Base-by-base conservation (phyloP, 2,888 invertebrate genomes). In the Gymnocheta viridis region DNA sequence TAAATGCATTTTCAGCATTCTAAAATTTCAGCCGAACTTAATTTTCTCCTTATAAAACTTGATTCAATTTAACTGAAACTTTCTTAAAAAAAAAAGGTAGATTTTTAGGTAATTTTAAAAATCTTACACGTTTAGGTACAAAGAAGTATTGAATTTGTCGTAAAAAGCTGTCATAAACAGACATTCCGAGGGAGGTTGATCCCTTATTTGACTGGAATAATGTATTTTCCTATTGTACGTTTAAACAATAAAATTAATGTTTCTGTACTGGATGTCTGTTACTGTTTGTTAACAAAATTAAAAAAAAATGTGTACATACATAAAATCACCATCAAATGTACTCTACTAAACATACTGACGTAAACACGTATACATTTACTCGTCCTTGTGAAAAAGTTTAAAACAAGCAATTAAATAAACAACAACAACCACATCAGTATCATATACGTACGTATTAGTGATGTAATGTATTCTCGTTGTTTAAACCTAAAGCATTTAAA, bases 161-260 rank as follows among this genome's bases (percentile, higher is more conserved):
- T n/a, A n/a, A n/a, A n/a, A n/a, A n/a, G n/a, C n/a, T n/a, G n/a
- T n/a, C n/a, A n/a, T n/a, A n/a, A n/a, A n/a, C n/a, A 7, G 4
- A 32, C 7, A 7, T 7, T 5, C 7, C 32, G 5, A 32, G 7
- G 7, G 19, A 17, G 38, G 73, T 73, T 73, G 67, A 81, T 81
- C 81, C 72, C 56, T 44, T 80, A 32, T 5, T 12, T 6, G 10
- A 72, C 49, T 29, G 32, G 6, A 1, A 32, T 32, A 32, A 9
- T 79, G 27, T 76, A 10, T 56, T 44, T 54, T 29, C 19, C 9
- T 29, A 17, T 29, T 41, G 24, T 56, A 70, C 29, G 5, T 32
- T 58, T 24, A 10, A 51, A 32, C 22, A 64, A 70, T 74, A 66
- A 70, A 64, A 70, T 51, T 54, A 83, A 66, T 79, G 79, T 76